Base-by-base conservation (phyloP, 2,797 vertebrate species). In the Falco naumanni region DNA sequence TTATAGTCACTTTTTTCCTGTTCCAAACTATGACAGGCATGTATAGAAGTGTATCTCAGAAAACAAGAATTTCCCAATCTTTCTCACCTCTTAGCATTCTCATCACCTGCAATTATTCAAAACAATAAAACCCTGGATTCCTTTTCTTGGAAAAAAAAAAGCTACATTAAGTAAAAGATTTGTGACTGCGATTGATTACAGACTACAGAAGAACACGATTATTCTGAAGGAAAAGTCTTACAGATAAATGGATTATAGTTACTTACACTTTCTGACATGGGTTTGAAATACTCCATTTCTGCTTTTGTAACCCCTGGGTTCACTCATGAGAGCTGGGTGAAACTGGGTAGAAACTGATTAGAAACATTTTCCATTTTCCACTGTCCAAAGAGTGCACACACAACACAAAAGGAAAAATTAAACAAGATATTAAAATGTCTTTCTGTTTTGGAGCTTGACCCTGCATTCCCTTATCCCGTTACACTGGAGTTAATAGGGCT, bases 271-370 rank as follows among this genome's bases (percentile, higher is more conserved):
- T 76, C 59, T 91, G 92, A 94, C 82, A 87, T 53, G 57, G 59
- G 63, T 78, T 60, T 95, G 89, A 96, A 95, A 88, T 83, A 81
- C 2, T 95, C 76, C 94, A n/a, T 84, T 94, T 91, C 82, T 95
- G 50, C 41, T 92, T 85, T 91, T 84, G 54, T 34, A 63, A 85
- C 47, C 69, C 68, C 54, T 65, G 50, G 24, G 14, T 37, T 93
- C 61, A 16, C 20, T 88, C 16, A 0, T 64, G 54, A 83, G 66
- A 72, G 33, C 34, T 56, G 13, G 6, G 16, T 76, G 76, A 85
- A 86, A 75, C 59, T 60, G 47, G 37, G 25, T 71, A 86, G 54
- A 92, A 93, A 72, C 1, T 7, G 47, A 77, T 72, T 68, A 81
- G 34, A 61, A 87, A 68, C 16, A 87, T 39, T 39, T 39, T 74